Base-by-base conservation (phyloP, 35 echinoderm and acorn worm genomes). In the Anneissia japonica region DNA sequence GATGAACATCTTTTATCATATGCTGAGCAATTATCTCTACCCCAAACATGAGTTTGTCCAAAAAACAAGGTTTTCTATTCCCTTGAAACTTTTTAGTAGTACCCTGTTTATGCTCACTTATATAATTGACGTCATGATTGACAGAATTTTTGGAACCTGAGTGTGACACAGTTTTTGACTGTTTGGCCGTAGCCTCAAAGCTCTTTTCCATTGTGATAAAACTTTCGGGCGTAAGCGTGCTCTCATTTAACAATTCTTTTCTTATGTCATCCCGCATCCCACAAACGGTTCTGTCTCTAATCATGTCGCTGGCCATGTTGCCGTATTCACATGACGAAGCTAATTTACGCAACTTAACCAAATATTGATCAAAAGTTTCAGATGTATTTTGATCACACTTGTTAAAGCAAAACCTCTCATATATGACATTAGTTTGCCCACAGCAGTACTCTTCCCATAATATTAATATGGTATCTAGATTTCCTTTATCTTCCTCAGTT, bases 341-440 rank as follows among this genome's bases (percentile, higher is more conserved):
- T 0, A 83, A 43, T 32, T 51, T 75, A 79, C 90, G 45, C 10
- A 88, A n/a, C 36, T 46, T 80, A 32, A 82, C 36, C 9, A 88
- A 34, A 39, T 55, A 92, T 56, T 72, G 17, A 28, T 88, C 89
- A 30, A 87, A 81, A 16, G 46, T 36, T 75, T 91, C 84, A 46
- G 35, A 46, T 37, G 23, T 38, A 35, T 88, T 14, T 32, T 92
- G 85, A 11, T 16, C 51, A 23, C 79, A 51, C 17, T 88, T 87
- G 29, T 88, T 92, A 39, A 92, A 92, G 16, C 79, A 26, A 36
- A 30, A 89, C 21, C 64, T 31, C 78, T 88, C 85, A 77, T 83
- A 92, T 5, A 85, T 92, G 0, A 87, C 79, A 38, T 92, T 92
- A 10, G 84, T 81, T 55, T 92, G 29, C 29, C 85, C 78, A n/a